Conservation (phyloP, 1,140 invertebrate genomes). For the Zelostemma sp. region DNA sequence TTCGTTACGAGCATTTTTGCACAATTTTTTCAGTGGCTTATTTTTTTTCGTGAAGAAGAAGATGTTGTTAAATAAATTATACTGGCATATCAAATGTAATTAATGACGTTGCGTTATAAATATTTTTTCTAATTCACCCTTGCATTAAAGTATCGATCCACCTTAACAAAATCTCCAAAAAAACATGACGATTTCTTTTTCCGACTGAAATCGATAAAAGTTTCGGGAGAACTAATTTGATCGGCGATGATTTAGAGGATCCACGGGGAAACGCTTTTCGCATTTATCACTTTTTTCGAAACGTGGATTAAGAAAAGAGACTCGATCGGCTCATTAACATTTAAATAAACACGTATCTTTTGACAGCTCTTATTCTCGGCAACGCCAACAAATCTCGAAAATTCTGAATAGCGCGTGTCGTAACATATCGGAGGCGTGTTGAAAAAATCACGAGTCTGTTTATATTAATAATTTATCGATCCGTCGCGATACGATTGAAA, state of each 20-base stretch:
- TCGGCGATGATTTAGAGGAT: not conserved
- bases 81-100: too few relatives aligned
- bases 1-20: too few relatives aligned
- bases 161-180: too few relatives aligned
- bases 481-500: constrained; percentile 41
- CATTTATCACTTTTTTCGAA: not conserved
- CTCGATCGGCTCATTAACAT: constrained; percentile 42
- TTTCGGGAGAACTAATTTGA: too few relatives aligned
- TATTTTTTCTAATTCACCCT: too few relatives aligned
- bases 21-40: too few relatives aligned
- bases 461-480: constrained; percentile 52
- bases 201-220: too few relatives aligned
- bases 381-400: constrained; percentile 35
- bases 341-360: constrained; percentile 44
- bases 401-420: constrained; percentile 37
- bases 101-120: too few relatives aligned
- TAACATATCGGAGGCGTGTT: constrained; percentile 42
- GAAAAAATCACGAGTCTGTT: constrained; percentile 44
- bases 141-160: too few relatives aligned
- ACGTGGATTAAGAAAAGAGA: constrained; percentile 30
- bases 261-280: not conserved
- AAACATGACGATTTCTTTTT: too few relatives aligned
- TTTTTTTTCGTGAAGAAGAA: too few relatives aligned
- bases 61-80: too few relatives aligned
- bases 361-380: constrained; percentile 39